Base-by-base conservation (phyloP, 1,140 invertebrate species). In the Drosophila simulans region DNA sequence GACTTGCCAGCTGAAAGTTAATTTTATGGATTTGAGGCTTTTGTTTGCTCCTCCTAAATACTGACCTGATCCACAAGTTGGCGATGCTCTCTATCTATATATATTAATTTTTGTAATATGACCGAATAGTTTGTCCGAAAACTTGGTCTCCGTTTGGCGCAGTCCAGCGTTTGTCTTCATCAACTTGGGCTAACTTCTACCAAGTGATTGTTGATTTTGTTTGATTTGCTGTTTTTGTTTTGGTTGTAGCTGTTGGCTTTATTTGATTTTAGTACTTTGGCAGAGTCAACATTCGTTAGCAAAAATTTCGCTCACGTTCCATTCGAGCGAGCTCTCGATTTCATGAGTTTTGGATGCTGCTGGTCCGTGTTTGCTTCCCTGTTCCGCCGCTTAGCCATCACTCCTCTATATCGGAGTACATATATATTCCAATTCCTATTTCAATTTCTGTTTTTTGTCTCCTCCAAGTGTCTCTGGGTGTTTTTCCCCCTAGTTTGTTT, bases 231-330 rank as follows among this genome's bases (percentile, higher is more conserved):
- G 62, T 59, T 69, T 46, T 64, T 75, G 27, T 68, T 78, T 58
- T 31, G 40, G 43, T 46, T 57, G 60, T 54, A 56, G 66, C 42
- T 81, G 49, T 62, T 88, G 70, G 64, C 81, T 65, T 88, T 72
- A 88, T 86, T 88, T 88, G 79, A 88, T 88, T 88, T 86, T 81
- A 88, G 82, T 86, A 74, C 83, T 88, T 88, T 88, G 83, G 56
- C 51, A 78, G 78, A 88, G 83, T 86, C 82, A 86, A 88, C 82
- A 86, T 86, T 86, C 83, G 82, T 86, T 86, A 86, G 82, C 75
- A 74, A 71, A 86, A 86, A 82, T 82, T 86, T 86, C 68, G 57
- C 83, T 86, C 83, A 86, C 78, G 82, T 86, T 81, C 82, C 58
- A 77, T 86, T 86, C 69, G 64, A 88, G 48, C 69, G 64, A 78